phyloP scores from a whole-genome alignment of 2,888 invertebrate species.

The Thereva nobilitata region DNA sequence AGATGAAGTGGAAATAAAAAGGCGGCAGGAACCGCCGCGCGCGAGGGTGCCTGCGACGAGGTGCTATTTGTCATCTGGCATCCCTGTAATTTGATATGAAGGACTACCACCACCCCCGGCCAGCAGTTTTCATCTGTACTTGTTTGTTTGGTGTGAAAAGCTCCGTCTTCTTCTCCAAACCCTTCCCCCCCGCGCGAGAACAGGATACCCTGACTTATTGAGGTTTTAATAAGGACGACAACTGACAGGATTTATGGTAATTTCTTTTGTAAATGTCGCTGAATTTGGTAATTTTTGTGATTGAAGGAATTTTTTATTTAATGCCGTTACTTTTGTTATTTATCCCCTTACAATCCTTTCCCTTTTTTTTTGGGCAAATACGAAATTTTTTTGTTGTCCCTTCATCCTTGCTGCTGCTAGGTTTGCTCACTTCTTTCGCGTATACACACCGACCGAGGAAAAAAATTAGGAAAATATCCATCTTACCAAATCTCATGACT shows the following conservation, averaged over 20 bases:
- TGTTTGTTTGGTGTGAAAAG: too few relatives aligned
- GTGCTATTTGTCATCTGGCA: constrained; percentile 39
- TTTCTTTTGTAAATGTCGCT: not conserved
- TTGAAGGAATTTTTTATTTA: too few relatives aligned
- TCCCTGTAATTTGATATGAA: constrained; percentile 39
- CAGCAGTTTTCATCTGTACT: constrained; percentile 24
- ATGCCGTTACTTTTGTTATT: not conserved
- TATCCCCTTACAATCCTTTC: constrained; percentile 5
- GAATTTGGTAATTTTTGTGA: too few relatives aligned
- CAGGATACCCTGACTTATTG: constrained; percentile 38
- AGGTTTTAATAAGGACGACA: constrained; percentile 38
- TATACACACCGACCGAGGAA: not conserved
- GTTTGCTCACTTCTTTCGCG: too few relatives aligned
- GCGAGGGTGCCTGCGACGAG: constrained; percentile 34
- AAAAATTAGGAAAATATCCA: constrained; percentile 25
- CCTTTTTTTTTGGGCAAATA: not conserved
- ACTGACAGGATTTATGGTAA: constrained; percentile 37
- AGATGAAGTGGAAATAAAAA: constrained; percentile 32
- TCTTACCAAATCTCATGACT: constrained; percentile 31
- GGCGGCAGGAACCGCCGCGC: not conserved
- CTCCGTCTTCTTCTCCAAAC: too few relatives aligned
- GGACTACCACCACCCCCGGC: constrained; percentile 11
- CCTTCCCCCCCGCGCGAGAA: not conserved
- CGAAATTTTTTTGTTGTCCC: not conserved
- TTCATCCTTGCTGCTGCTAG: constrained; percentile 15